Base-by-base conservation (phyloP, 2,797 vertebrate species). In the Naso thynnoides region DNA sequence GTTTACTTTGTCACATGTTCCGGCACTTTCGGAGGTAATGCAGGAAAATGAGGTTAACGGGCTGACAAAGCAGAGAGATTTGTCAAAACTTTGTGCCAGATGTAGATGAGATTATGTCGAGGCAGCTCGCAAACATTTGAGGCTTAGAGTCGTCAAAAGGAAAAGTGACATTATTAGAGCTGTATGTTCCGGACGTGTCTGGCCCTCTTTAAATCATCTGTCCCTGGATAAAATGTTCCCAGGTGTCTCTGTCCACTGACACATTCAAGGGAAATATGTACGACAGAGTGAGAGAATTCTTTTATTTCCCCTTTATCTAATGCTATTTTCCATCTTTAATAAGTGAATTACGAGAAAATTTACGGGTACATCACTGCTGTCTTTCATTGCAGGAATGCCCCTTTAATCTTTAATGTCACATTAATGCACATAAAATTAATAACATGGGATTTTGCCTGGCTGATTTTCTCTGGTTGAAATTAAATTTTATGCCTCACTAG, bases 81-180 rank as follows among this genome's bases (percentile, higher is more conserved):
- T 83, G 70, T 77, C 47, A 73, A 78, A 85, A 86, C 56, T 64
- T 72, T 48, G 64, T 61, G 77, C 45, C 86, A 84, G 85, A 91
- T 78, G 79, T 55, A 71, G 71, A 82, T 81, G 79, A 89, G 82
- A 87, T 86, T 86, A 83, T 45, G 21, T 23, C 0, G 42, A 53
- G 33, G 63, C 63, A 41, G 59, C 61, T 45, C 27, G 6, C 7
- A 8, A 64, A 63, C 78, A 49, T 55, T 70, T 6, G 58, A 62
- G 65, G 85, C 44, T 82, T 69, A 78, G 74, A 33, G 41, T 27
- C 6, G 66, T 53, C 36, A 26, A 73, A 62, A 71, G 60, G 53
- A 79, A 72, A 70, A 54, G 54, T 68, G 81, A 69, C 66, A 36
- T 81, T 68, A 70, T 53, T 65, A 2, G 61, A 63, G 66, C 56